phyloP scores from a whole-genome alignment of 2,888 invertebrate species.

The Hydraecia micacea region DNA sequence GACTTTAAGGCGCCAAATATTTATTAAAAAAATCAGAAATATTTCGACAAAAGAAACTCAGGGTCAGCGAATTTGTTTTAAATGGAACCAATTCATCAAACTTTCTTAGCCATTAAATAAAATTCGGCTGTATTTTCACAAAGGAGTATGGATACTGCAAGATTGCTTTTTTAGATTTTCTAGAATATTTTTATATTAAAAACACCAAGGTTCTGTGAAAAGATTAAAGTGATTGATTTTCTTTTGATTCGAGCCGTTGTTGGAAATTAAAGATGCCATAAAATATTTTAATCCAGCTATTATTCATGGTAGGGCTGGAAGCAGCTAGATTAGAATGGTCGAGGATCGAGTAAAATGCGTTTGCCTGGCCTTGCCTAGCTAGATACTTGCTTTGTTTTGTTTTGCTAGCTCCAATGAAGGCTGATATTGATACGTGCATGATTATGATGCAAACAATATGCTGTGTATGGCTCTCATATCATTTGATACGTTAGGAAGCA shows the following conservation, averaged over 20 bases:
- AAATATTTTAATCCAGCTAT: neutral
- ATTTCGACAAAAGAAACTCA: constrained; percentile 10
- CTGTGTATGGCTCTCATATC: no score
- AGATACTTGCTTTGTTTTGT: neutral
- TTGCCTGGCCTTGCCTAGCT: neutral
- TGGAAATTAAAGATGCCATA: neutral
- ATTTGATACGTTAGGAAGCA: no score
- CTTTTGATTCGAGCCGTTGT: constrained; percentile 5
- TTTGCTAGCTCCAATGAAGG: neutral
- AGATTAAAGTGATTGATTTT: constrained; percentile 12
- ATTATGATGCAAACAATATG: neutral
- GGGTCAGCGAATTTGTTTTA: constrained; percentile 29
- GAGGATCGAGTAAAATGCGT: neutral
- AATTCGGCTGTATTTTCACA: constrained; percentile 34
- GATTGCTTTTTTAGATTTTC: constrained; percentile 26
- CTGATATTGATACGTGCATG: neutral
- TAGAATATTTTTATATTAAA: constrained; percentile 16
- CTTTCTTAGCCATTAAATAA: constrained; percentile 10
- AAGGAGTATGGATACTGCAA: constrained; percentile 13
- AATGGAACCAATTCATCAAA: constrained; percentile 42
- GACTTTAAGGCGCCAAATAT: neutral
- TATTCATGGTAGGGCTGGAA: neutral
- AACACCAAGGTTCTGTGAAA: constrained; percentile 11
- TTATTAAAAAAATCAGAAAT: constrained; percentile 24
- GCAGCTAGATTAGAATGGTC: neutral